Percentiles rank a stretch among this genome's conserved stretches.
phyloP scores from a whole-genome alignment of 2,113 vertebrate species.

The Ariopsis seemanni region DNA sequence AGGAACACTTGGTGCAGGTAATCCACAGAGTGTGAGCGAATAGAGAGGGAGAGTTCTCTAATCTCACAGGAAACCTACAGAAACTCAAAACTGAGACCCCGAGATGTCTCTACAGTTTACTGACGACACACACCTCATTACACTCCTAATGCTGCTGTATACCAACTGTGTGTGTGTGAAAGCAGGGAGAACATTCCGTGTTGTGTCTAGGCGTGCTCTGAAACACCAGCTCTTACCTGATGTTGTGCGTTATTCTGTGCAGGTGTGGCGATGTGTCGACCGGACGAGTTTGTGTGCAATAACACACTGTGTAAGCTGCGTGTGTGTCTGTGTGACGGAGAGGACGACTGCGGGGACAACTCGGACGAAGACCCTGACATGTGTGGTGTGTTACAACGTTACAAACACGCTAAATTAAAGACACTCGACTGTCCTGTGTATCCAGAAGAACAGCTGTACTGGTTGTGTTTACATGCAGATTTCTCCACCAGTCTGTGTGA shows the following conservation, averaged over 20 bases:
- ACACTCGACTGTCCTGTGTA: not conserved
- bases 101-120: not conserved
- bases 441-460: not conserved
- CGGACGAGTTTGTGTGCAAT: slow-evolving; percentile 85
- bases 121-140: slow-evolving; percentile 5
- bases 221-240: not conserved
- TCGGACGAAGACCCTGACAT: slow-evolving; percentile 44
- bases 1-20: not conserved
- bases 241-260: slow-evolving; percentile 1
- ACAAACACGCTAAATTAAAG: not conserved
- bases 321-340: slow-evolving; percentile 85
- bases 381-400: slow-evolving; percentile 41
- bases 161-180: not conserved
- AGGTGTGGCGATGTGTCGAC: slow-evolving; percentile 73
- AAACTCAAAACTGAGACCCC: not conserved
- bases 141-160: slow-evolving; percentile 1
- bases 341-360: slow-evolving; percentile 81
- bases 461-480: not conserved
- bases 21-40: not conserved
- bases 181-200: too few relatives aligned
- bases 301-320: slow-evolving; percentile 85
- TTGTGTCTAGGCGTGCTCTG: not conserved
- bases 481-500: not conserved
- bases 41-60: not conserved
- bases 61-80: not conserved